Percentiles rank a stretch among this genome's conserved stretches.
Evolutionary conservation across 2,888 invertebrate genomes (phyloP).

Genomic region (Cryptocheilus praepositus): DNA sequence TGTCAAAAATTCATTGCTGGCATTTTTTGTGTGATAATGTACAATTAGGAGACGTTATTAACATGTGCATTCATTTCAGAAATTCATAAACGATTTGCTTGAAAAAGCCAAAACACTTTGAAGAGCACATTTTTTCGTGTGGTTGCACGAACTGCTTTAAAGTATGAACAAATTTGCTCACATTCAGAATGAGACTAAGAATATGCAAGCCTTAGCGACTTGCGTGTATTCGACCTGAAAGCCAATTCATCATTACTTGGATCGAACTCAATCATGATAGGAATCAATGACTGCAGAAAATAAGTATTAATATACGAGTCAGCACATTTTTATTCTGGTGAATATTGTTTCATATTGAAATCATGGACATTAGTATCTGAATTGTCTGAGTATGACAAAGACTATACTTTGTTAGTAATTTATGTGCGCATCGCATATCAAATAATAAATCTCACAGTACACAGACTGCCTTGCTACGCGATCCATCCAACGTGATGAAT

Average conservation of each 20-base stretch:
- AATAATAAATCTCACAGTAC: conserved; percentile 50
- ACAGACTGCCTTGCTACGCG: conserved; percentile 57
- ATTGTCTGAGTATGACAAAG: conserved; percentile 39
- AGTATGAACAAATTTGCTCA: conserved; percentile 59
- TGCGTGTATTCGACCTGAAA: conserved; percentile 23
- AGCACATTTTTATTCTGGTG: conserved; percentile 53
- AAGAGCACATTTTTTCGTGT: conserved; percentile 61
- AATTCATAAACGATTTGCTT: conserved; percentile 92
- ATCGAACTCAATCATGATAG: conserved; percentile 32
- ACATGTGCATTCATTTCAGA: too few species aligned
- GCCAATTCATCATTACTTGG: conserved; percentile 44
- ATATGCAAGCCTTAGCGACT: conserved; percentile 40
- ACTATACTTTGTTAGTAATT: conserved; percentile 51
- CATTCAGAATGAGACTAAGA: conserved; percentile 46
- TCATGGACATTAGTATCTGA: conserved; percentile 45
- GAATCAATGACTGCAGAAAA: conserved; percentile 5
- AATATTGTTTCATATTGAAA: conserved; percentile 59
- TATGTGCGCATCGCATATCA: conserved; percentile 53
- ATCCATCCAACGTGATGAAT: conserved; percentile 42
- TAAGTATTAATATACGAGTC: conserved; percentile 40
- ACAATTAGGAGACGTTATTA: too few species aligned
- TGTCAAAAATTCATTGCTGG: not conserved
- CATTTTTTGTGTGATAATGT: too few species aligned
- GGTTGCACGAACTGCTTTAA: conserved; percentile 41
- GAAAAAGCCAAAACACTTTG: conserved; percentile 93